A percentile compares a stretch with the other conserved stretches of the same genome.
Conservation (phyloP, 2,888 invertebrate species). For the Artemia sp. region DNA sequence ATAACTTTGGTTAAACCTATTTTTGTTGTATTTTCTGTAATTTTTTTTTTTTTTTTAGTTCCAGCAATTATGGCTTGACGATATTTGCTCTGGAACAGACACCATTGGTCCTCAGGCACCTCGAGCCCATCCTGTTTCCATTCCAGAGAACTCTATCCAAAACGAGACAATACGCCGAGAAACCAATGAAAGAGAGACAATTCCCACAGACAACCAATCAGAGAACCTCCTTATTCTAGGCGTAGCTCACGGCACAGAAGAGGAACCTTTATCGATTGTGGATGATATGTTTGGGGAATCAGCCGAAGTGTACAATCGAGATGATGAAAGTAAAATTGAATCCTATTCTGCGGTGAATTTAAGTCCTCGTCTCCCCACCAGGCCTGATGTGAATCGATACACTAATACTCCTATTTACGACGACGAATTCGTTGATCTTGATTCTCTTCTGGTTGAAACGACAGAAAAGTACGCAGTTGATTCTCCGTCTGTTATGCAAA, state of each 20-base stretch:
- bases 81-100: constrained; percentile 8
- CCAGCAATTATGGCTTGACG: constrained; percentile 22
- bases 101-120: constrained; percentile 6
- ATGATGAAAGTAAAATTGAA: not conserved
- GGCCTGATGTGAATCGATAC: constrained; percentile 6
- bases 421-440: constrained; percentile 33
- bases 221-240: constrained; percentile 14
- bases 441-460: constrained; percentile 32
- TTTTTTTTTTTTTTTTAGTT: constrained; percentile 16
- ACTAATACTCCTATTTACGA: not conserved
- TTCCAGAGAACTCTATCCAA: not conserved
- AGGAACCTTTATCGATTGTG: not conserved
- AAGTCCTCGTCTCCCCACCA: not conserved
- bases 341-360: constrained; percentile 2
- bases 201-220: not conserved
- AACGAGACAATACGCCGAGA: not conserved
- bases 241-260: not conserved
- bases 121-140: constrained; percentile 13
- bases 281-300: constrained; percentile 10
- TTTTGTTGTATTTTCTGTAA: not conserved
- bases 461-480: constrained; percentile 27
- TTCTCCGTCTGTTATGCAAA: not conserved
- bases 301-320: not conserved
- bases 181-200: not conserved
- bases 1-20: too few species aligned